Base-by-base conservation (phyloP, 2,888 invertebrate species). In the Helobdella robusta region DNA sequence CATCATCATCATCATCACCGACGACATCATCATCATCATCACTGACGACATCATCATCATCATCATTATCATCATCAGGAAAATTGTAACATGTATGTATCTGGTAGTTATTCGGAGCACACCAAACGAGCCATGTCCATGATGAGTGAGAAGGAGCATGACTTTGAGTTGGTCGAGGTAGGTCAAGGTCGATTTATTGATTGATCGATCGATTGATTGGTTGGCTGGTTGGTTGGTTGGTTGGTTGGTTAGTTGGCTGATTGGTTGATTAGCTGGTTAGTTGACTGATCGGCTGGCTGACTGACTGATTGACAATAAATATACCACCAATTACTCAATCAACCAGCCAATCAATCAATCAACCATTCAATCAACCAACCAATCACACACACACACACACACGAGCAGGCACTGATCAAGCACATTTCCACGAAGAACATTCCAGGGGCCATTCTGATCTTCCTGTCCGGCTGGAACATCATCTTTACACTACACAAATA, bases 401-500 rank as follows among this genome's bases (percentile, higher is more conserved):
- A 40, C 40, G 11, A 23, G 34, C 70, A 82, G 82, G 82, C 87
- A 0, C 79, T 97, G 0, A 73, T 84, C 36, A 74, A 74, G 48
- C 81, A 84, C 74, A 82, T 84, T 68, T 76, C 78, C 68, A 70
- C 71, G 0, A 73, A 82, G 70, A 81, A 74, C 34, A 73, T 85
- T 35, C 86, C 87, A 0, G 97, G 97, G 0, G 91, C 97, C 0
- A 86, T 97, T 0, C 82, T 97, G 0, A 83, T 97, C 2, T 98
- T 97, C 78, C 82, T 97, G 0, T 94, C 97, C 0, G 97, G 97
- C 0, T 97, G 97, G 97, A 94, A 92, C 81, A 82, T 93, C 18
- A 98, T 98, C 74, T 92, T 92, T 80, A 87, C 89, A 0, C 82
- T 95, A 61, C 87, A 91, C 86, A 88, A 88, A 76, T 87, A 87